Conservation (phyloP, 2,888 invertebrate species). For the Artemia sinica region DNA sequence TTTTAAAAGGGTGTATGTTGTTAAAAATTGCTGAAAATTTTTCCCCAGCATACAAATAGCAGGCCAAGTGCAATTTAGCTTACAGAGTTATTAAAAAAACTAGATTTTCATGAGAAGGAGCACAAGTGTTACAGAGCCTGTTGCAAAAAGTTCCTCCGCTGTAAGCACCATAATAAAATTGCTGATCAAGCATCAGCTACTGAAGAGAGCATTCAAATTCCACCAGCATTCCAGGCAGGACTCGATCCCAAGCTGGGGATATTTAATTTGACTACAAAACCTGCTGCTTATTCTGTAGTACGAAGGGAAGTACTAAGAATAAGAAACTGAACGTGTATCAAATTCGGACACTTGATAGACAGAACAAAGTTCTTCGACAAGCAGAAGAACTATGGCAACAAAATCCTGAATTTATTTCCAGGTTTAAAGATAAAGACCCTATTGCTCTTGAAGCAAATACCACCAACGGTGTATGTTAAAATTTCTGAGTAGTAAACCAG, state of each 20-base stretch:
- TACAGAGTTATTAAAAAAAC: no score
- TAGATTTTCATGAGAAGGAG: not conserved
- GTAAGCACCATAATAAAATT: constrained; percentile 9
- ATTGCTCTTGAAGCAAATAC: constrained; percentile 12
- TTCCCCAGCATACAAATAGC: no score
- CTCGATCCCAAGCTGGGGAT: not conserved
- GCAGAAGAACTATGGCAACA: not conserved
- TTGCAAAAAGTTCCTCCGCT: constrained; percentile 12
- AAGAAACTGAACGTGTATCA: no score
- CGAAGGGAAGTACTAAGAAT: constrained; percentile 1
- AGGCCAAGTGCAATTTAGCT: no score
- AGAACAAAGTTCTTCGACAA: constrained; percentile 1
- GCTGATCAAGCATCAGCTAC: no score
- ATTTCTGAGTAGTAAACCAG: constrained; percentile 12
- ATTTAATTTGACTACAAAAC: not conserved
- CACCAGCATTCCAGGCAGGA: constrained; percentile 3
- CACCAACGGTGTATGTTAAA: constrained; percentile 6
- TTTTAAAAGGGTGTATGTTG: no score
- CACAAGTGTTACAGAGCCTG: constrained; percentile 10
- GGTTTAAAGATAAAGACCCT: constrained; percentile 9
- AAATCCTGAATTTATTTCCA: constrained; percentile 6
- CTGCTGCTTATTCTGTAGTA: constrained; percentile 4
- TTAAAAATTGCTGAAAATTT: no score
- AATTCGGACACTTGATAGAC: constrained; percentile 8
- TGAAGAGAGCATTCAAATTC: not conserved